Percentiles rank a stretch among this genome's conserved stretches.
Conservation (phyloP, 2,888 invertebrate genomes). For the Plagodis dolabraria region DNA sequence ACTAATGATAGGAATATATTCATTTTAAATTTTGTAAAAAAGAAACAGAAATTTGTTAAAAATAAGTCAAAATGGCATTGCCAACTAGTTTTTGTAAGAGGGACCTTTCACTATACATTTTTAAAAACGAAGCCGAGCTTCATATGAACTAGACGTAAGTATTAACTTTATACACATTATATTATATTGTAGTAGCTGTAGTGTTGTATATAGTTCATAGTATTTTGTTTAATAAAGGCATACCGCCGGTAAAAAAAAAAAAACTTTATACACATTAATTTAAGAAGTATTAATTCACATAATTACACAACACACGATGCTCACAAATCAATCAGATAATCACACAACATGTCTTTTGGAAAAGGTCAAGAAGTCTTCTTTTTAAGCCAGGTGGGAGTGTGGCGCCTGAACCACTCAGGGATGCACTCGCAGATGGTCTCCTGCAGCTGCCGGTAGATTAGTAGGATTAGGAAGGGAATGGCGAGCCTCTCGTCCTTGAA, state of each 20-base stretch:
- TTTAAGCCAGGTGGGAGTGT: conserved; percentile 73
- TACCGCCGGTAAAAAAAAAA: too few species aligned
- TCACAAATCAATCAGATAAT: conserved; percentile 67
- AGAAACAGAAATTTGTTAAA: conserved; percentile 50
- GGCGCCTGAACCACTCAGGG: conserved; percentile 82
- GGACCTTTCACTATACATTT: not conserved
- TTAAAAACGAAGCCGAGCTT: conserved; percentile 23
- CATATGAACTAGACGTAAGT: conserved; percentile 47
- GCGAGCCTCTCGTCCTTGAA: conserved; percentile 92
- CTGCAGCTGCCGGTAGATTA: conserved; percentile 91
- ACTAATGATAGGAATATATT: conserved; percentile 41
- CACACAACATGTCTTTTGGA: conserved; percentile 74
- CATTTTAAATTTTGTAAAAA: conserved; percentile 64
- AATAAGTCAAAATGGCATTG: conserved; percentile 49
- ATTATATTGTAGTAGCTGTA: too few species aligned
- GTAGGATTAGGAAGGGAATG: conserved; percentile 90
- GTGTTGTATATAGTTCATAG: too few species aligned
- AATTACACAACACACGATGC: conserved; percentile 72
- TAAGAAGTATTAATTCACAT: conserved; percentile 66
- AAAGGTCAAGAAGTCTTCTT: conserved; percentile 76
- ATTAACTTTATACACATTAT: conserved; percentile 50
- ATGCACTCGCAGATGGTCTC: conserved; percentile 86
- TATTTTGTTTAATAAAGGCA: too few species aligned
- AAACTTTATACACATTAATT: conserved; percentile 48
- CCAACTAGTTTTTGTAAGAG: conserved; percentile 61